phyloP scores from a whole-genome alignment of 2,888 invertebrate species.

The Andrena hattorfiana region DNA sequence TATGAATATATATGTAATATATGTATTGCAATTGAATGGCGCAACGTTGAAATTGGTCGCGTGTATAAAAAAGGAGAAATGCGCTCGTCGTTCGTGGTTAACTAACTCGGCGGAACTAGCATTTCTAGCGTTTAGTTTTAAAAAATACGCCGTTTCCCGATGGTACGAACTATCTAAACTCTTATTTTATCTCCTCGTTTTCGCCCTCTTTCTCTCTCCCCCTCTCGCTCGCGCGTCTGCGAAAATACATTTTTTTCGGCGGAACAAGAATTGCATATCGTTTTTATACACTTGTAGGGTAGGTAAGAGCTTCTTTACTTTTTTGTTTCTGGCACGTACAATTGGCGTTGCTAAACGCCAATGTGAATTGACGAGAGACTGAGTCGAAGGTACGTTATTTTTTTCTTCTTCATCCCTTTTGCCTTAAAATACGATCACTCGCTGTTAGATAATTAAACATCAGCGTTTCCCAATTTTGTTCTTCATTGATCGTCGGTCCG shows the following conservation, averaged over 20 bases:
- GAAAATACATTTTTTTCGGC: conserved; percentile 65
- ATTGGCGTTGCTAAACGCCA: conserved; percentile 67
- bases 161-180: conserved; percentile 45
- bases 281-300: conserved; percentile 65
- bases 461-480: conserved; percentile 53
- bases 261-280: conserved; percentile 53
- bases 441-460: conserved; percentile 10
- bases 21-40: conserved; percentile 56
- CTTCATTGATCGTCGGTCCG: not conserved
- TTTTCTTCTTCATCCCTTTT: conserved; percentile 14
- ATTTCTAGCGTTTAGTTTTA: conserved; percentile 63
- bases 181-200: conserved; percentile 16
- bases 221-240: conserved; percentile 38
- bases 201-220: conserved; percentile 35
- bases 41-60: conserved; percentile 37
- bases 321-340: conserved; percentile 66
- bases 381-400: conserved; percentile 64
- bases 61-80: conserved; percentile 55
- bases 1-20: conserved; percentile 33
- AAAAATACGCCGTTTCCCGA: conserved; percentile 69
- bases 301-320: conserved; percentile 43
- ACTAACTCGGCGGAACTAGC: conserved; percentile 66
- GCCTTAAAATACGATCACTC: conserved; percentile 50
- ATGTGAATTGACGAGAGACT: conserved; percentile 73
- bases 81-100: conserved; percentile 46